Percentiles rank a stretch among this genome's conserved stretches.
Evolutionary conservation across 2,113 vertebrate species (phyloP).

Genomic region (Epinephelus fuscoguttatus): DNA sequence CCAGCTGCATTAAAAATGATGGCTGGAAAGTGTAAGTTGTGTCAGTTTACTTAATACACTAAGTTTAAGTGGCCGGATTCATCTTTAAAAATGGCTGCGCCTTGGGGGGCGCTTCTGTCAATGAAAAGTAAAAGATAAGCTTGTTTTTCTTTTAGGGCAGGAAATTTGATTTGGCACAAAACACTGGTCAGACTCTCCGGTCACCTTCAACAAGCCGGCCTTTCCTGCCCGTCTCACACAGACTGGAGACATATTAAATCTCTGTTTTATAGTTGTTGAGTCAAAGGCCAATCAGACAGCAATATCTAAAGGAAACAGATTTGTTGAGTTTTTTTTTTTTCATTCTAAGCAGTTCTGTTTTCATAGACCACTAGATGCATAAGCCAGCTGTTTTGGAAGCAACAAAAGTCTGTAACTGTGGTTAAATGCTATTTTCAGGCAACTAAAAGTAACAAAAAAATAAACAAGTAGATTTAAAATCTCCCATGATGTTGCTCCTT

Average conservation of each 20-base stretch:
- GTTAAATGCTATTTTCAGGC: not conserved
- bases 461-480: not conserved
- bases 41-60: conserved; percentile 9
- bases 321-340: no score
- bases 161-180: conserved; percentile 70
- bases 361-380: not conserved
- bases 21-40: not conserved
- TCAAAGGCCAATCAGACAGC: not conserved
- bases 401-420: not conserved
- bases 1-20: not conserved
- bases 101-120: conserved; percentile 40
- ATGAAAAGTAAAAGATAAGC: conserved; percentile 32
- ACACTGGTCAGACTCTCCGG: conserved; percentile 26
- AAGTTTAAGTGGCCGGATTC: not conserved
- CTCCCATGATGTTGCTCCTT: not conserved
- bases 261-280: not conserved
- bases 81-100: not conserved
- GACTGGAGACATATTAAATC: conserved; percentile 1
- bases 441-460: not conserved
- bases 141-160: conserved; percentile 46
- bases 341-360: not conserved
- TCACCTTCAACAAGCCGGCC: conserved; percentile 54
- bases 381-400: not conserved
- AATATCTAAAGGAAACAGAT: not conserved
- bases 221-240: not conserved